phyloP scores from a whole-genome alignment of 2,888 invertebrate species.

The Microplitis deprimator region DNA sequence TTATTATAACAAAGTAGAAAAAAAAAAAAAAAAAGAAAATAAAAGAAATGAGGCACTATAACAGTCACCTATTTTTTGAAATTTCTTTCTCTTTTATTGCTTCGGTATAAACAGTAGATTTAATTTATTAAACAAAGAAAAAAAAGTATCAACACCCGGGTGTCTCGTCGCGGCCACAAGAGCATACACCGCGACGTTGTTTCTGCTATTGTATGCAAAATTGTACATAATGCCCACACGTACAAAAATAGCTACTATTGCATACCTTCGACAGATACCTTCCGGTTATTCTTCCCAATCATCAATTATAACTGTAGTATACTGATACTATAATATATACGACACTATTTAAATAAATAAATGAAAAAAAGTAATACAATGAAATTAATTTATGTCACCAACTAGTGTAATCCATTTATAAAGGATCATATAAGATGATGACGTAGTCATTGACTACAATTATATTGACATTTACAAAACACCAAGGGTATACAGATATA shows the following conservation, averaged over 20 bases:
- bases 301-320: background rate
- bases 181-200: conserved; percentile 46
- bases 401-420: too few species aligned
- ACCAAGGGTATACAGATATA: background rate
- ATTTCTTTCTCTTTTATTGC: background rate
- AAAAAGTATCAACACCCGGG: background rate
- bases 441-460: too few species aligned
- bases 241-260: background rate
- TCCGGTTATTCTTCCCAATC: conserved; percentile 23
- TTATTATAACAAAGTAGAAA: background rate
- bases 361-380: too few species aligned
- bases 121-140: background rate
- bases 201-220: conserved; percentile 63
- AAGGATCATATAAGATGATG: too few species aligned
- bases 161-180: too few species aligned
- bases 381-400: too few species aligned
- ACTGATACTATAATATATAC: background rate
- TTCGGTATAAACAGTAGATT: background rate
- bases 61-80: background rate
- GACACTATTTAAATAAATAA: too few species aligned
- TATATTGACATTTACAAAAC: background rate
- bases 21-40: background rate
- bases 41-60: background rate
- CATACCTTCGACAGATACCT: background rate
- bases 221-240: conserved; percentile 21